Evolutionary conservation across 2,797 vertebrate species (phyloP).

Genomic region (Microtus californicus): DNA sequence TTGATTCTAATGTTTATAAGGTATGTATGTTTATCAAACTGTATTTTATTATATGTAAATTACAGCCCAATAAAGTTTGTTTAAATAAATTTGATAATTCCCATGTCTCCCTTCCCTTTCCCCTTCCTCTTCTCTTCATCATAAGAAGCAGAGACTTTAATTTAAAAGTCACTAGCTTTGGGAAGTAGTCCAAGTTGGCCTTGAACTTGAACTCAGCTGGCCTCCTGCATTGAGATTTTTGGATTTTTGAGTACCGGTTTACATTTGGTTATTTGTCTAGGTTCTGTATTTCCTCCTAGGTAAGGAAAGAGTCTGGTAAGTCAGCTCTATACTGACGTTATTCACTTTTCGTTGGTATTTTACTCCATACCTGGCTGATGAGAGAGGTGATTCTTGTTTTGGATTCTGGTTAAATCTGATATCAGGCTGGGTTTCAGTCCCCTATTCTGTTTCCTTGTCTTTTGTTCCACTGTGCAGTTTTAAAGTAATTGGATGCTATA

Average conservation of each 20-base stretch:
- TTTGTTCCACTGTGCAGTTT: background rate
- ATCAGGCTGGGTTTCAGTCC: background rate
- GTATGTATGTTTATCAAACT: conserved; percentile 5
- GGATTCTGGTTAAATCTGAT: conserved; percentile 23
- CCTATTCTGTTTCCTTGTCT: background rate
- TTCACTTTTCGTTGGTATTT: conserved; percentile 10
- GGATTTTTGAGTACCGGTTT: background rate
- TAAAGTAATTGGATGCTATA: background rate
- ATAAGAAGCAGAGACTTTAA: background rate
- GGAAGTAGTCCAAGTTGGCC: background rate
- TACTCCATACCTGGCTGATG: conserved; percentile 1
- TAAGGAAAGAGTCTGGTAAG: background rate
- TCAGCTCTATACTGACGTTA: background rate
- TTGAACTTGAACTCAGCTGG: background rate
- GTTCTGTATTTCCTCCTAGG: background rate
- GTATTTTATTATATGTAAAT: conserved; percentile 45
- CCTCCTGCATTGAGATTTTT: background rate
- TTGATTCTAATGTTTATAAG: conserved; percentile 50
- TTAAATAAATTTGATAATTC: conserved; percentile 40
- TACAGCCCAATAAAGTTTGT: conserved; percentile 24
- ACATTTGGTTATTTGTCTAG: background rate
- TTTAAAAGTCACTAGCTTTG: conserved; percentile 9
- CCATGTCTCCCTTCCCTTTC: background rate
- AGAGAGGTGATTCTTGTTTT: background rate
- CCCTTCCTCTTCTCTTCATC: background rate